phyloP scores from a whole-genome alignment of 2,888 invertebrate species.

The Carabus problematicus region DNA sequence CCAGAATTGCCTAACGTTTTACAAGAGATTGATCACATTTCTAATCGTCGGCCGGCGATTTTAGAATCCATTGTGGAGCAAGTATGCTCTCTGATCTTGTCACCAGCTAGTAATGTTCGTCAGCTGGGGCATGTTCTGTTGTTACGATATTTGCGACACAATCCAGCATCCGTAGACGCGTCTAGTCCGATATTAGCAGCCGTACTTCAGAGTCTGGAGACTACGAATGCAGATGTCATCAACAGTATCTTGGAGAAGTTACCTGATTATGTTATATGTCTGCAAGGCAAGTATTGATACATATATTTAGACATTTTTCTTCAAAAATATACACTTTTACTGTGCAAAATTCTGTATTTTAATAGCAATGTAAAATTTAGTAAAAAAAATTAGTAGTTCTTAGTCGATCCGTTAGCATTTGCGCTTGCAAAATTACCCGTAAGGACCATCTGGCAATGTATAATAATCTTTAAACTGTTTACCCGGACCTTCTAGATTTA shows the following conservation, averaged over 20 bases:
- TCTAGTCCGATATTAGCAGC: slow-evolving; percentile 74
- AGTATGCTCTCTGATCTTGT: slow-evolving; percentile 70
- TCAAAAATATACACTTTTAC: too few species aligned
- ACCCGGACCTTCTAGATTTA: too few species aligned
- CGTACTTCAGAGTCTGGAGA: slow-evolving; percentile 82
- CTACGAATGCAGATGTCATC: slow-evolving; percentile 79
- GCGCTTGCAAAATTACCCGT: too few species aligned
- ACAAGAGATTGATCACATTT: slow-evolving; percentile 77
- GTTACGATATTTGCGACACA: slow-evolving; percentile 73
- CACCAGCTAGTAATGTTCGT: slow-evolving; percentile 69
- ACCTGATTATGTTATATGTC: slow-evolving; percentile 81
- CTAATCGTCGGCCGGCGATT: slow-evolving; percentile 72
- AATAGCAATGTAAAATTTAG: too few species aligned
- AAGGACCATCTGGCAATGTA: too few species aligned
- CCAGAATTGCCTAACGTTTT: slow-evolving; percentile 69
- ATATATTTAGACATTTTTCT: too few species aligned
- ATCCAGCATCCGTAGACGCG: slow-evolving; percentile 63
- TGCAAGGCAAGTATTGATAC: slow-evolving; percentile 68
- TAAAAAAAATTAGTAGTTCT: too few species aligned
- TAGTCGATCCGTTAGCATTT: too few species aligned
- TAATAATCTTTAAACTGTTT: too few species aligned
- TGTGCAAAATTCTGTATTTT: too few species aligned
- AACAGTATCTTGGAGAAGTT: slow-evolving; percentile 81
- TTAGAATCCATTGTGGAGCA: slow-evolving; percentile 71
- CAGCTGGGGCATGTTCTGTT: slow-evolving; percentile 75